phyloP scores from a whole-genome alignment of 2,888 invertebrate species.

The Anaspis maculata region DNA sequence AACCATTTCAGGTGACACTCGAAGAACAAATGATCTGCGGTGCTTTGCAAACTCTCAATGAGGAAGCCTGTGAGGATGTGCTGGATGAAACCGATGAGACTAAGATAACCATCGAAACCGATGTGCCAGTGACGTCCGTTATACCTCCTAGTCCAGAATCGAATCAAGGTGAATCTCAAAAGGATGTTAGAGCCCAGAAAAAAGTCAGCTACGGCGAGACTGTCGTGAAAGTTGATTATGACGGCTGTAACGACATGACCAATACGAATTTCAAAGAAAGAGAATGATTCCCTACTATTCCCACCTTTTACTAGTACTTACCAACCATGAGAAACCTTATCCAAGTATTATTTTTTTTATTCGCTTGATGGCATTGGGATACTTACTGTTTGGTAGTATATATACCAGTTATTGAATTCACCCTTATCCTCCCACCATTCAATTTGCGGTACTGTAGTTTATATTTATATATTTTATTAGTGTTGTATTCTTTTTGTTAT shows the following conservation, averaged over 20 bases:
- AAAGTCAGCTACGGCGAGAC: conserved; percentile 24
- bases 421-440: no score
- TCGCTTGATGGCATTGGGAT: no score
- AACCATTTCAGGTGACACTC: conserved; percentile 79
- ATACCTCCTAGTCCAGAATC: conserved; percentile 40
- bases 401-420: conserved; percentile 16
- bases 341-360: no score
- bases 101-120: conserved; percentile 28
- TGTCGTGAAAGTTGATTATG: no score
- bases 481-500: conserved; percentile 8
- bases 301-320: no score
- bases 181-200: conserved; percentile 16
- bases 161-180: conserved; percentile 36
- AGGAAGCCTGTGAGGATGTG: conserved; percentile 89
- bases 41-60: conserved; percentile 83
- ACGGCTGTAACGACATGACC: conserved; percentile 10
- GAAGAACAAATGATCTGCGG: conserved; percentile 95
- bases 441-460: no score
- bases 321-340: no score
- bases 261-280: no score
- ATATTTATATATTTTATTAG: conserved; percentile 6
- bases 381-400: no score
- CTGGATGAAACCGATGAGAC: conserved; percentile 52
- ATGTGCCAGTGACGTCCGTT: conserved; percentile 37
- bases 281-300: no score